phyloP scores from a whole-genome alignment of 2,113 vertebrate genomes.

The Caranx ignobilis region DNA sequence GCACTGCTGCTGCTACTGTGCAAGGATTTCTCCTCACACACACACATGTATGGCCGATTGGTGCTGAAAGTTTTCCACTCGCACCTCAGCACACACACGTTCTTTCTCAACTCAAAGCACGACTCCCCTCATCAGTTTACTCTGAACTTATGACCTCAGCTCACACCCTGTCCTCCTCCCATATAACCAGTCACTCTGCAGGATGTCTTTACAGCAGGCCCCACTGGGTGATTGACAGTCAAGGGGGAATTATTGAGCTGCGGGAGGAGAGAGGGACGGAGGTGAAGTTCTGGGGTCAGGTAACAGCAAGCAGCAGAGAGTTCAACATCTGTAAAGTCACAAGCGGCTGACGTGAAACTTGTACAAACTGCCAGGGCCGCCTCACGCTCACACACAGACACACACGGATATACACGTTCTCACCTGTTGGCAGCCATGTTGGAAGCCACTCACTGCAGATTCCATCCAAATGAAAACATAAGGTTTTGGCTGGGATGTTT shows the following conservation, averaged over 20 bases:
- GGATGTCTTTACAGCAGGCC: constrained; percentile 65
- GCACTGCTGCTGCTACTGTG: constrained; percentile 8
- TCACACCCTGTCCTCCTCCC: constrained; percentile 13
- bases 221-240: constrained; percentile 73
- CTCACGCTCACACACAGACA: not conserved
- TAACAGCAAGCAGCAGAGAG: constrained; percentile 55
- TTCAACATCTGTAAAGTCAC: constrained; percentile 70
- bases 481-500: constrained; percentile 51
- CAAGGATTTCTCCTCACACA: constrained; percentile 21
- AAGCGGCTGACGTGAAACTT: constrained; percentile 57
- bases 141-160: constrained; percentile 79
- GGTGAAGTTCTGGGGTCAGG: constrained; percentile 59
- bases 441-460: constrained; percentile 26
- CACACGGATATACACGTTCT: constrained; percentile 1
- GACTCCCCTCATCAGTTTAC: constrained; percentile 69
- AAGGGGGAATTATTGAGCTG: constrained; percentile 54
- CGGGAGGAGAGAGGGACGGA: constrained; percentile 42
- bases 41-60: not conserved
- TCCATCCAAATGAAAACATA: constrained; percentile 56
- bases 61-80: constrained; percentile 57
- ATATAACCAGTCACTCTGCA: constrained; percentile 31
- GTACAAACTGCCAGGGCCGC: constrained; percentile 34
- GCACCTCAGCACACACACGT: constrained; percentile 44
- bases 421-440: constrained; percentile 56
- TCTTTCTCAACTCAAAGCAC: constrained; percentile 59